A percentile compares a stretch with the other conserved stretches of the same genome.
These are phyloP conservation scores for Oxyruncus cristatus DNA, from an alignment of 2,113 vertebrate species.

Conservation along the genomic window DNA sequence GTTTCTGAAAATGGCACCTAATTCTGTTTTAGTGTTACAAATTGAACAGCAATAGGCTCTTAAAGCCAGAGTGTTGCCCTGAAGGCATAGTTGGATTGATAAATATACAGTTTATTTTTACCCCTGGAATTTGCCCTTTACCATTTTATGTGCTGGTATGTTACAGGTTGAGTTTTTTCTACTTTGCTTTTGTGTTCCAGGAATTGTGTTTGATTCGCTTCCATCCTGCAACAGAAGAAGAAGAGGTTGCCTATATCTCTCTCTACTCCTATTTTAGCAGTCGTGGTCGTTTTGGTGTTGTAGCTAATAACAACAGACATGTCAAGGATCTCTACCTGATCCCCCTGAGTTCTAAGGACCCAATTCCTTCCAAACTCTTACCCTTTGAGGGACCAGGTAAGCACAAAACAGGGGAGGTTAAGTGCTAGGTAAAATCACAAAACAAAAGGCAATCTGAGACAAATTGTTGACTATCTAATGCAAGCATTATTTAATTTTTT, in stretches of 20 bases:
- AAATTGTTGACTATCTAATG: neutral
- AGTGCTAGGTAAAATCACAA: slow-evolving; percentile 11
- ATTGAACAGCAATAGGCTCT: neutral
- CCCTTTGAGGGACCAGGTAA: slow-evolving; percentile 98
- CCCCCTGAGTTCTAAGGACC: slow-evolving; percentile 89
- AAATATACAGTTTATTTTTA: neutral
- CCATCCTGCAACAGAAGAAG: slow-evolving; percentile 94
- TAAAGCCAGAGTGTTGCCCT: neutral
- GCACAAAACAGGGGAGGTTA: slow-evolving; percentile 56
- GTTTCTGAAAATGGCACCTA: neutral
- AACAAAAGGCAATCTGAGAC: neutral
- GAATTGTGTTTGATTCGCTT: slow-evolving; percentile 96
- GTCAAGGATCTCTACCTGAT: slow-evolving; percentile 98
- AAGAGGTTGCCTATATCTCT: slow-evolving; percentile 95
- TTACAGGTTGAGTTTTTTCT: slow-evolving; percentile 35
- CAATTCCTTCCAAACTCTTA: slow-evolving; percentile 89
- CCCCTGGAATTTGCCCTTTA: neutral
- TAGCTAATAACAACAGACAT: slow-evolving; percentile 89
- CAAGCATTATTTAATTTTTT: neutral
- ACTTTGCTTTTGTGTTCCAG: slow-evolving; percentile 72
- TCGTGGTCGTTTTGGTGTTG: slow-evolving; percentile 93
- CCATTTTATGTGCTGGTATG: neutral
- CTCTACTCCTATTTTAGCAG: slow-evolving; percentile 99
- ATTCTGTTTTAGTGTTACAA: neutral
- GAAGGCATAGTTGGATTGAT: neutral